Base-by-base conservation (phyloP, 2,113 vertebrate species). In the Serinus canaria region DNA sequence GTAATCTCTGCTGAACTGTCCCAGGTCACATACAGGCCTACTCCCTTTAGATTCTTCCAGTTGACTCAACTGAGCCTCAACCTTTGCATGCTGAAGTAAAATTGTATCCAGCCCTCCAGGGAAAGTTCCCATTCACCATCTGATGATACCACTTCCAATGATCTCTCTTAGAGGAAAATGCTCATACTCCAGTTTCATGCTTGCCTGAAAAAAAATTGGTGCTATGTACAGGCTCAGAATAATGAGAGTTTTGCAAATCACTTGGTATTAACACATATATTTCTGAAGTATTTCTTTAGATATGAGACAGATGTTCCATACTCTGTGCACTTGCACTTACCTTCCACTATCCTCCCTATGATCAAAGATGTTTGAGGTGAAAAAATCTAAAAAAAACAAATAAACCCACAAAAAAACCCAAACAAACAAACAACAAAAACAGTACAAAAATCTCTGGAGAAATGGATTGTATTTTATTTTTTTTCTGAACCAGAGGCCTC, bases 281-380 rank as follows among this genome's bases (percentile, higher is more conserved):
- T 92, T 90, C 86, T 87, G 60, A 86, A 96, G 76, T 39, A 74
- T 90, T 93, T 94, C 58, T 79, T 37, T 90, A 85, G 62, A 73
- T 93, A 77, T 13, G 31, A 95, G 83, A 92, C 69, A 95, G 70
- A 89, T 95, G 73, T 87, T 94, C 70, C 62, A 23, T 49, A 23
- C 50, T 55, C 31, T 43, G 7, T 56, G 31, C 18, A 44, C 21
- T 85, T 56, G 31, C 18, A 44, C 21, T 85, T 85, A 75, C 41
- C 43, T 90, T 92, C 64, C 53, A 33, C 35, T 87, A 49, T 56
- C 31, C 11, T 83, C 24, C 52, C 31, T 69, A 47, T 41, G 80
- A 94, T 46, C 39, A 80, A 88, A 87, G 20, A 22, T 49, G 31
- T 52, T 91, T 92, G 85, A 66, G 52, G 43, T 25, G 30, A 81